Evolutionary conservation across 2,113 vertebrate species (phyloP), one percentile per base, ranked within the genome.

Genomic region (Chlorocebus sabaeus): DNA sequence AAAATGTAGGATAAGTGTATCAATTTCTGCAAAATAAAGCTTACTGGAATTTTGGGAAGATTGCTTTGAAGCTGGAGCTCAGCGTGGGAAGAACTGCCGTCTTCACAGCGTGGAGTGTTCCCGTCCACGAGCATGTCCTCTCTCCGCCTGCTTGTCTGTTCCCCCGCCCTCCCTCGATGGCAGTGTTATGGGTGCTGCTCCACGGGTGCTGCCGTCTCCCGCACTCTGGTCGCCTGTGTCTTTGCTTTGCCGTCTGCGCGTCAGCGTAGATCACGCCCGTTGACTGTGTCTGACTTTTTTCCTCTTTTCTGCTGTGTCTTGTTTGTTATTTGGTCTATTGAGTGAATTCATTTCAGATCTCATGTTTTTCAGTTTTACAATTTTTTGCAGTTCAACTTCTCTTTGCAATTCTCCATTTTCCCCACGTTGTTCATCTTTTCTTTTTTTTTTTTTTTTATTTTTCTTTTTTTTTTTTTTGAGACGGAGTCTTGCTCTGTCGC

Each of bases 41-140:
- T 4, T 32, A 5, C 67, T 30, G 11, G 25, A 64, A 64, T 64
- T 64, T 64, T 30, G 59, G 59, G 59, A 61, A 64, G 59, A 64
- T 30, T 30, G 59, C 59, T 64, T 64, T 30, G 59, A 61, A 61
- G 59, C 11, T 64, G 59, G 59, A 64, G 59, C 59, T 64, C 59
- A 70, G 35, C 2, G 17, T 70, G 35, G 68, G 35, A 18, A 70
- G 68, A 20, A 70, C 30, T 32, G 25, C 68, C 1, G 3, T 38
- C 16, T 38, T 70, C 35, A 73, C 9, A 25, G 13, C 5, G 2
- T 43, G 72, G n/a, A 40, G 20, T 6, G 5, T 12, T 22, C 20
- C 0, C 18, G 1, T 43, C 72, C 9, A 5, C 1, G 2, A 40
- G 40, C 72, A 5, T 25, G 72, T 11, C 9, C 38, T 40, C 20